Conservation (phyloP, 1,140 invertebrate species). For the Eriosoma lanigerum region DNA sequence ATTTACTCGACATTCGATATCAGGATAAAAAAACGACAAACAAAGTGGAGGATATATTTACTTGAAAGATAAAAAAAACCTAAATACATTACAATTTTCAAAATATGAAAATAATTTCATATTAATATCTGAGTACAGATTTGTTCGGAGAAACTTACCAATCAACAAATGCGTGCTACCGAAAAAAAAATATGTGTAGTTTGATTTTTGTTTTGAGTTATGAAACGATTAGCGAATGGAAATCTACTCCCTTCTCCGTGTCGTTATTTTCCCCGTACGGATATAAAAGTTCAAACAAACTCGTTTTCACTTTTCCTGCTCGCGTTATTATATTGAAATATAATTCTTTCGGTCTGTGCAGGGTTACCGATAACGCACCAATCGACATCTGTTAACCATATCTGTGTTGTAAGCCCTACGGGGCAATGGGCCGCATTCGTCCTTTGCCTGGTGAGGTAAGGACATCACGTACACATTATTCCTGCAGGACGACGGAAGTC, state of each 20-base stretch:
- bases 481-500: neutral
- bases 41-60: too few relatives aligned
- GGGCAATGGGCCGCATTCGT: neutral
- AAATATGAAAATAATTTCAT: neutral
- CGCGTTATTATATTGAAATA: neutral
- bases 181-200: constrained; percentile 25
- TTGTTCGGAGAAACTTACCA: constrained; percentile 5
- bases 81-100: too few relatives aligned
- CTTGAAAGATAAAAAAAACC: too few relatives aligned
- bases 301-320: neutral
- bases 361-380: neutral
- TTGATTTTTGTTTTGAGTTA: constrained; percentile 42
- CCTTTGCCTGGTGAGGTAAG: neutral
- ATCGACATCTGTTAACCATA: constrained; percentile 23
- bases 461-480: neutral
- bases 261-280: neutral
- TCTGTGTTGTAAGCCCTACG: neutral
- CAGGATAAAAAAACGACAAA: too few relatives aligned
- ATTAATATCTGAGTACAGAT: neutral
- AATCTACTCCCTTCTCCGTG: neutral
- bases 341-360: neutral
- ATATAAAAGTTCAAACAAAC: constrained; percentile 3
- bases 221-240: constrained; percentile 47
- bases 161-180: neutral
- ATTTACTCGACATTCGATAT: too few relatives aligned